Conservation (phyloP, 1,140 invertebrate genomes). For the Harlomillsia oculata region DNA sequence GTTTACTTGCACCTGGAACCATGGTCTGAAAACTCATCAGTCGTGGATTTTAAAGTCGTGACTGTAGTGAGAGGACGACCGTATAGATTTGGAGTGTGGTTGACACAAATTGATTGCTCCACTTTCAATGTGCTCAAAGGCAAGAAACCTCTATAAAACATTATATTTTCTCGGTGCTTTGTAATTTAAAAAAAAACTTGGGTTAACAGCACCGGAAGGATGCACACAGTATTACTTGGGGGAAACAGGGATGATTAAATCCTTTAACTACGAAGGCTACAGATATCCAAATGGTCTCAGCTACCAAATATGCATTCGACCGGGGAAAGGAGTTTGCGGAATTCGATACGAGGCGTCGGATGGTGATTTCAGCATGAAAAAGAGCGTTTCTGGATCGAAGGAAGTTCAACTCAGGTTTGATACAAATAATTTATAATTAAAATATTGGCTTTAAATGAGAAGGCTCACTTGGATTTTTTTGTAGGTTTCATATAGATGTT, state of each 20-base stretch:
- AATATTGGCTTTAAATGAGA: too few relatives aligned
- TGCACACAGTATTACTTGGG: constrained; percentile 38
- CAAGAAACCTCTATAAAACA: constrained; percentile 1
- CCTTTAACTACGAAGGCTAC: constrained; percentile 37
- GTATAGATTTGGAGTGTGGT: constrained; percentile 33
- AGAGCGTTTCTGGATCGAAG: constrained; percentile 16
- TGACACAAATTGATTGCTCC: constrained; percentile 35
- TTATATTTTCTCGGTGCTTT: background rate
- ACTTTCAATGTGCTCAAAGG: constrained; percentile 32
- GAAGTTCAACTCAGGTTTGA: constrained; percentile 26
- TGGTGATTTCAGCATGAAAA: constrained; percentile 31
- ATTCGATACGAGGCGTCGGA: constrained; percentile 27
- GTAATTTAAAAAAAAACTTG: constrained; percentile 2
- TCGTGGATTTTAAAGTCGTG: constrained; percentile 29
- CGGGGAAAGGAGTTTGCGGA: constrained; percentile 30
- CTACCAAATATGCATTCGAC: constrained; percentile 37
- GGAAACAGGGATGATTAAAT: constrained; percentile 35
- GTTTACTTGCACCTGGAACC: constrained; percentile 35
- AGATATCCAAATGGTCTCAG: constrained; percentile 35
- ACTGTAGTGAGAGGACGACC: constrained; percentile 21
- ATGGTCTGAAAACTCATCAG: constrained; percentile 25
- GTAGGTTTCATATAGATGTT: background rate
- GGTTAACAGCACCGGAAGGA: constrained; percentile 36
- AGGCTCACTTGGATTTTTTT: too few relatives aligned
- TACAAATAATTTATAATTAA: background rate